Evolutionary conservation across 2,113 vertebrate species (phyloP).

Genomic region (Larimichthys polyactis): DNA sequence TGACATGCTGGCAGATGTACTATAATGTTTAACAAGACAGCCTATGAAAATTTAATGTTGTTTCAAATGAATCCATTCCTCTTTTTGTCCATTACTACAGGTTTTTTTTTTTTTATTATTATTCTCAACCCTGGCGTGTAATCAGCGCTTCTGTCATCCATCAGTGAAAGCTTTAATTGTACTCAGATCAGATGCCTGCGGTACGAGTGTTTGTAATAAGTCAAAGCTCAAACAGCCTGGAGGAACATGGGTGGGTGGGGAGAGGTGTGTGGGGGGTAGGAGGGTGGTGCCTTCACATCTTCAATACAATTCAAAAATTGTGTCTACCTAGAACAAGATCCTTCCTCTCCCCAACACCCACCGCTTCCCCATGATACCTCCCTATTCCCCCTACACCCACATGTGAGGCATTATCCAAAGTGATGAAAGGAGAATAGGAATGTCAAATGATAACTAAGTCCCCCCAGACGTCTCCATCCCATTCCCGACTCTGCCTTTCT

Average conservation of each 20-base stretch:
- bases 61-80: slow-evolving; percentile 41
- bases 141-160: neutral
- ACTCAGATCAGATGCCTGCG: slow-evolving; percentile 19
- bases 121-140: neutral
- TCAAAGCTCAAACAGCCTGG: slow-evolving; percentile 26
- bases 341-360: slow-evolving; percentile 20
- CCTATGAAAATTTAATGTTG: slow-evolving; percentile 33
- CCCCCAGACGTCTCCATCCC: slow-evolving; percentile 66
- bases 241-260: neutral
- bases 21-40: slow-evolving; percentile 35
- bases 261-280: neutral
- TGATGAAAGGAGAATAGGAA: slow-evolving; percentile 77
- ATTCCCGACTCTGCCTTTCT: slow-evolving; percentile 57
- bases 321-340: slow-evolving; percentile 28
- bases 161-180: slow-evolving; percentile 32
- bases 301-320: slow-evolving; percentile 33
- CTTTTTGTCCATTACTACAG: slow-evolving; percentile 27
- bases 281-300: slow-evolving; percentile 38
- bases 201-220: slow-evolving; percentile 14
- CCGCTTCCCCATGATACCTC: slow-evolving; percentile 35
- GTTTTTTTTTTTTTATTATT: neutral
- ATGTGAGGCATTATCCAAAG: slow-evolving; percentile 61
- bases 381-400: slow-evolving; percentile 45
- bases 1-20: slow-evolving; percentile 19
- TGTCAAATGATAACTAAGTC: slow-evolving; percentile 77